phyloP scores from a whole-genome alignment of 2,113 vertebrate species.

The Elachura formosa region DNA sequence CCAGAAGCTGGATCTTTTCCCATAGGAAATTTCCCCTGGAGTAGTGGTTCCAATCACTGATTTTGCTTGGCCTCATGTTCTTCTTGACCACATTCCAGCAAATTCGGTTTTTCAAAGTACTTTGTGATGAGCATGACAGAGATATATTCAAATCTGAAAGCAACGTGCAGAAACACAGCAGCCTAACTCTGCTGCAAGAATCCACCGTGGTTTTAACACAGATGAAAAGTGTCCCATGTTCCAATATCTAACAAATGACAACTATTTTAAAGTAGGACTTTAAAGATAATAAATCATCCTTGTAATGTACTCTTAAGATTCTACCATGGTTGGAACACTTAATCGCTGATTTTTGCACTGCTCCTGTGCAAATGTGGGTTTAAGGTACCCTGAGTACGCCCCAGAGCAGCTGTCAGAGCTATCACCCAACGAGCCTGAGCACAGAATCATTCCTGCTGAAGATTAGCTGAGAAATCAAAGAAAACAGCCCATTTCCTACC shows the following conservation, averaged over 20 bases:
- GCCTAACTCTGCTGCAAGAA: not conserved
- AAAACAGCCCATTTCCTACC: not conserved
- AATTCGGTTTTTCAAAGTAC: not conserved
- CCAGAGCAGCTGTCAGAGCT: not conserved
- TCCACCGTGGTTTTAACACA: not conserved
- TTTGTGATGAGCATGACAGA: not conserved
- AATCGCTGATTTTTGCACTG: not conserved
- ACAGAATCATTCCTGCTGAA: not conserved
- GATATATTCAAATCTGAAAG: not conserved
- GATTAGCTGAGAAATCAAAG: slow-evolving; percentile 1
- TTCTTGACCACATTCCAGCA: not conserved
- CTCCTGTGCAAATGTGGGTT: not conserved
- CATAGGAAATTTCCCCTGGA: not conserved
- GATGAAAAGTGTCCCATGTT: not conserved
- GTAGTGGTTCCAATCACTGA: not conserved
- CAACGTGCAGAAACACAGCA: not conserved
- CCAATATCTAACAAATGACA: not conserved
- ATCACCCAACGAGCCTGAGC: not conserved
- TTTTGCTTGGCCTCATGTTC: not conserved
- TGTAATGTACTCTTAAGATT: not conserved
- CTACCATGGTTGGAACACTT: not conserved
- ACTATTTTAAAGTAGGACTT: not conserved
- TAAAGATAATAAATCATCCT: not conserved
- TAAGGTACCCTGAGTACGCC: not conserved
- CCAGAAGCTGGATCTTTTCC: not conserved